Evolutionary conservation across 2,113 vertebrate species (phyloP), one percentile per base, ranked within the genome.

Genomic region (Scolopax mira): DNA sequence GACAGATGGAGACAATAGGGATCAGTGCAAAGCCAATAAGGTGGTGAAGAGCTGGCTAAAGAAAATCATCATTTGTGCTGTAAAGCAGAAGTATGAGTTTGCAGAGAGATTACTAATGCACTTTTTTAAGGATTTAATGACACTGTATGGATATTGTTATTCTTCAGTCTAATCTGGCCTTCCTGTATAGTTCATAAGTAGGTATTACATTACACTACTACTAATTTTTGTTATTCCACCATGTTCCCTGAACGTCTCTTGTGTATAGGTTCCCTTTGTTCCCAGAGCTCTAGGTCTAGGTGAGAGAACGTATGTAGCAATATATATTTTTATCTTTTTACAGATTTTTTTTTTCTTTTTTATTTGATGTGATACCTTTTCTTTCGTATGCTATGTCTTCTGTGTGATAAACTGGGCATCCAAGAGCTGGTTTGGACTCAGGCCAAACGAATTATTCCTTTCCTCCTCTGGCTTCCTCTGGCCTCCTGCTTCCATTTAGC

Each of bases 61-160:
- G 61, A 87, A 87, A 87, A 73, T 35, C 78, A 13, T 62, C 1
- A 39, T 84, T 81, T 87, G 18, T 85, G 10, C 66, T 85, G 30
- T 60, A 75, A 85, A 89, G 70, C 41, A 91, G 57, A 93, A 64
- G 52, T 82, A 69, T 5, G 13, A 82, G 24, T 31, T 93, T 67
- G 17, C 87, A 93, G 52, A 18, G 35, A 82, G 24, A 67, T 79
- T 87, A 66, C 31, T 49, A 39, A 65, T 75, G 13, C 11, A 25
- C 54, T 52, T 80, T 93, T 93, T 90, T 87, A 75, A 84, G 46
- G 49, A 64, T 79, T 79, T 91, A 90, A 84, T 96, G 61, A 46
- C 22, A 58, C 31, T 37, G 9, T 55, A 41, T 69, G 25, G 35
- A 52, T 91, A 75, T 80, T 73, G 73, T 82, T 86, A 48, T 79